Conservation (phyloP, 2,113 vertebrate genomes). For the Otolemur garnettii region DNA sequence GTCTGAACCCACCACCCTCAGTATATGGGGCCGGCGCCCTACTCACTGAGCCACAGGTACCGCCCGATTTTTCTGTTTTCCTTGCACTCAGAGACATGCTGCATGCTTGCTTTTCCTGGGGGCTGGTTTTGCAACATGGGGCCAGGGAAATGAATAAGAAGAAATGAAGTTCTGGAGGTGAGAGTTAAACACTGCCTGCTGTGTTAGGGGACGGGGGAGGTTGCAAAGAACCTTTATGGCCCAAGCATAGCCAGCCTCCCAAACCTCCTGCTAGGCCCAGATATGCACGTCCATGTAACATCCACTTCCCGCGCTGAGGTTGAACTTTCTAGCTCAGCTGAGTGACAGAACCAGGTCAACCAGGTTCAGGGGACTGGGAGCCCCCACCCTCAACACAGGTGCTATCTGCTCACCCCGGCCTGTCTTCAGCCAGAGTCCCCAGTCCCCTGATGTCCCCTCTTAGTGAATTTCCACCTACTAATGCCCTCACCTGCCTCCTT, state of each 20-base stretch:
- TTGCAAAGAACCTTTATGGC: not conserved
- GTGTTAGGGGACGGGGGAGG: accelerated
- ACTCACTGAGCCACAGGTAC: too few species aligned
- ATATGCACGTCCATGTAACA: not conserved
- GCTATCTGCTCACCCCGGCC: not conserved
- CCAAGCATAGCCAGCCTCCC: not conserved
- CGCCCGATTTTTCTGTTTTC: too few species aligned
- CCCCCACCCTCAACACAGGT: not conserved
- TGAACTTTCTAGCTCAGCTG: too few species aligned
- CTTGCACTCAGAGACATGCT: not conserved
- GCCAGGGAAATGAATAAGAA: not conserved
- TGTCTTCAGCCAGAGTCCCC: not conserved
- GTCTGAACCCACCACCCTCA: too few species aligned
- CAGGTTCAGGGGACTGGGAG: too few species aligned
- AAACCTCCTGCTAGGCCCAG: not conserved
- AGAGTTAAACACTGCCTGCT: accelerated
- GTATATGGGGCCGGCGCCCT: too few species aligned
- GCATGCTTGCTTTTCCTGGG: not conserved
- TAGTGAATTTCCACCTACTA: not conserved
- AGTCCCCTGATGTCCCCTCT: not conserved
- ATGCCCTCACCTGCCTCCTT: not conserved
- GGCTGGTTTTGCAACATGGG: not conserved
- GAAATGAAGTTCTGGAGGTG: not conserved
- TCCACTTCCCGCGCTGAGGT: not conserved
- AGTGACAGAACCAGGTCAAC: too few species aligned